A percentile compares a stretch with the other conserved stretches of the same genome.
Conservation (phyloP, 2,113 vertebrate genomes). For the Accipiter cooperii region DNA sequence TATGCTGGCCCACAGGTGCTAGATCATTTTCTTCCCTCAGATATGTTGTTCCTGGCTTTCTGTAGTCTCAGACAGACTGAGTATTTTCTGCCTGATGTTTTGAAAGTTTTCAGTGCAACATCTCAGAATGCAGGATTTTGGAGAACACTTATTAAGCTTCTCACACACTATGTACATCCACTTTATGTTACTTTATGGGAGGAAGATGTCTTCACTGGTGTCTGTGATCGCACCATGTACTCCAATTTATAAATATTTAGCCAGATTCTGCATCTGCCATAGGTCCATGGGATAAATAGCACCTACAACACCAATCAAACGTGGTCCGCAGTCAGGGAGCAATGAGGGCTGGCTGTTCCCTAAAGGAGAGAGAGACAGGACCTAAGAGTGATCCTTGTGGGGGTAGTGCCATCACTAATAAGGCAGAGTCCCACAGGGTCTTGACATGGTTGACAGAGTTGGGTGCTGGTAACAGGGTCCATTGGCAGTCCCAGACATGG, state of each 20-base stretch:
- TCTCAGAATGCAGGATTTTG: background rate
- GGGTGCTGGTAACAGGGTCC: background rate
- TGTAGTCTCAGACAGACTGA: background rate
- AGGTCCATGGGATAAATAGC: background rate
- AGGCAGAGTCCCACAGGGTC: background rate
- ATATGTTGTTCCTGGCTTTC: background rate
- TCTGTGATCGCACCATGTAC: background rate
- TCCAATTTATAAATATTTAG: background rate
- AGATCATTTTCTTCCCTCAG: background rate
- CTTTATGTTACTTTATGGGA: background rate
- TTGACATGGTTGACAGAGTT: background rate
- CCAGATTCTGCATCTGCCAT: background rate
- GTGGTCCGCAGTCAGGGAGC: fast-evolving
- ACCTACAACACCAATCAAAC: background rate
- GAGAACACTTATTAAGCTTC: background rate
- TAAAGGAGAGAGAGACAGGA: background rate
- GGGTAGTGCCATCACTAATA: background rate
- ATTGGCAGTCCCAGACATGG: background rate
- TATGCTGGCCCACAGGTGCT: background rate
- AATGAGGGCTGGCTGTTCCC: background rate
- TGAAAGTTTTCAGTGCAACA: background rate
- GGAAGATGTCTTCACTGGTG: background rate
- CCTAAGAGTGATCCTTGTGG: background rate
- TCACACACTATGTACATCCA: background rate
- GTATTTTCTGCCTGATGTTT: background rate